These are phyloP conservation scores for Amazonetta brasiliensis DNA, from an alignment of 2,797 vertebrate species.

Conservation along the genomic window DNA sequence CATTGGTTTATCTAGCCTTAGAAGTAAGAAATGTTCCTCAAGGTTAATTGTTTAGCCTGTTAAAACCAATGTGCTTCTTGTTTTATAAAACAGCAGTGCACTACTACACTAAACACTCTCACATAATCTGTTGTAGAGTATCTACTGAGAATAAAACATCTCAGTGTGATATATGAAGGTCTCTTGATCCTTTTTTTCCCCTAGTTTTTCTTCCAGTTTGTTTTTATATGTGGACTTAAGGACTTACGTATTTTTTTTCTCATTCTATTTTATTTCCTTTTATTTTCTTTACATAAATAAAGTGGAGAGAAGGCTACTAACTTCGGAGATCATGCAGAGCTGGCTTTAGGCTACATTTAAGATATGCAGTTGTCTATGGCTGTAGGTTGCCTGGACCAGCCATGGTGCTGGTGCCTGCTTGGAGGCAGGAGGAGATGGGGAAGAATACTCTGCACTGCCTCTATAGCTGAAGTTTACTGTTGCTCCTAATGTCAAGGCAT, in stretches of 20 bases:
- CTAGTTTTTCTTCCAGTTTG: background rate
- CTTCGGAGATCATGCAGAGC: background rate
- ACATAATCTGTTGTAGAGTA: background rate
- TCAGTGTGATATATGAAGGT: background rate
- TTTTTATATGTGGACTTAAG: background rate
- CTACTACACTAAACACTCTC: background rate
- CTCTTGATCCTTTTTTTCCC: background rate
- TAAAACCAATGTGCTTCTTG: background rate
- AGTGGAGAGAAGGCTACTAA: background rate
- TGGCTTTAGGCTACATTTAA: background rate
- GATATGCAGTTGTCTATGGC: background rate
- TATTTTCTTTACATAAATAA: background rate
- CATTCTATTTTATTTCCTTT: background rate
- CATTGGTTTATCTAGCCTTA: background rate
- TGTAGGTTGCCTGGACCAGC: background rate
- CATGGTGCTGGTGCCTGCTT: background rate
- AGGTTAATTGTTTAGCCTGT: constrained; percentile 40
- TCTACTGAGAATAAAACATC: background rate
- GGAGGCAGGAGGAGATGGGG: background rate
- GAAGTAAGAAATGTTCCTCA: background rate
- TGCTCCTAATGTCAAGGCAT: background rate
- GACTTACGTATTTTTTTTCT: rapidly evolving
- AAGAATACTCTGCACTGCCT: background rate
- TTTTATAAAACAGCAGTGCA: background rate
- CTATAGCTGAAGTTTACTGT: background rate